Evolutionary conservation across 1,140 invertebrate species (phyloP).

Genomic region (Danaus plexippus): DNA sequence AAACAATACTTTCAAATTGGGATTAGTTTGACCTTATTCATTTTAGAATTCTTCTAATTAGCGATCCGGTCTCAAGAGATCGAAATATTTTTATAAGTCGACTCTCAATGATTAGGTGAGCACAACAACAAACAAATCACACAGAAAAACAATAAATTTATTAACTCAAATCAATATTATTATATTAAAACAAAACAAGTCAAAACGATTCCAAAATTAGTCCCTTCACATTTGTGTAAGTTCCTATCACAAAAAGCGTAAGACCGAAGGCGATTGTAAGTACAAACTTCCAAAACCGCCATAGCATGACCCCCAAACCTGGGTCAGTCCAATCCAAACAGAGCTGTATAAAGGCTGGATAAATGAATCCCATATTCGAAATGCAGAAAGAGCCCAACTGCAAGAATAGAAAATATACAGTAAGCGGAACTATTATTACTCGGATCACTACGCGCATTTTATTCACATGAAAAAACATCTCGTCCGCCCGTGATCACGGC

Average conservation of each 20-base stretch:
- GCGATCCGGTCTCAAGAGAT: too few relatives aligned
- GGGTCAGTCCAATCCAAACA: constrained; percentile 77
- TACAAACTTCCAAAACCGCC: constrained; percentile 77
- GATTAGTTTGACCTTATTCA: too few relatives aligned
- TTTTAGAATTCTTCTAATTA: too few relatives aligned
- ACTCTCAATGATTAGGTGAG: too few relatives aligned
- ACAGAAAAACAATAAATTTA: too few relatives aligned
- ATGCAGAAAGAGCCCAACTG: constrained; percentile 76
- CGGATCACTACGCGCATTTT: too few relatives aligned
- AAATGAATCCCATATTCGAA: constrained; percentile 87
- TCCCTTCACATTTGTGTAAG: constrained; percentile 79
- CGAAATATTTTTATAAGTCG: too few relatives aligned
- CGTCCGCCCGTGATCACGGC: constrained; percentile 9
- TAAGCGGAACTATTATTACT: constrained; percentile 11
- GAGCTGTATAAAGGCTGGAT: constrained; percentile 88
- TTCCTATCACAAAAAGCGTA: constrained; percentile 81
- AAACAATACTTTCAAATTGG: too few relatives aligned
- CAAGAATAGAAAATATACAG: neutral
- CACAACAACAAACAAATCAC: too few relatives aligned
- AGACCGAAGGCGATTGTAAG: constrained; percentile 78
- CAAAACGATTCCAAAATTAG: constrained; percentile 61
- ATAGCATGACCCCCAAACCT: constrained; percentile 72
- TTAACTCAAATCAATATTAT: too few relatives aligned
- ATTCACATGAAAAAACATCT: too few relatives aligned
- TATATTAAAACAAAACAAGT: constrained; percentile 5